Evolutionary conservation across 2,797 vertebrate genomes (phyloP), one percentile per base, ranked within the genome.

Genomic region (Enteromius fasciolatus): DNA sequence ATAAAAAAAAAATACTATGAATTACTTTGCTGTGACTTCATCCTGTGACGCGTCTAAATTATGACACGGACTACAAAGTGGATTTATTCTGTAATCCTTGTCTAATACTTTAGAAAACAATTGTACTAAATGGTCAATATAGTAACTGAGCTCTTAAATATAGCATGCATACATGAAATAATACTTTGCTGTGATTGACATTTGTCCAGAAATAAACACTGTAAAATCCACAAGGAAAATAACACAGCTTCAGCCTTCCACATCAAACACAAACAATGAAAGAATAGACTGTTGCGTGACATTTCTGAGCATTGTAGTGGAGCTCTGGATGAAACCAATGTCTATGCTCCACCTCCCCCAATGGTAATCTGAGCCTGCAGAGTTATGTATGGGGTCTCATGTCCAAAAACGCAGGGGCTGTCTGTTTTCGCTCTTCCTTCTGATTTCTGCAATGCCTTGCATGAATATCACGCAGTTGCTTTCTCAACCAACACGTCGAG

Each of bases 311-410:
- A 83, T 86, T 87, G 73, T 82, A 88, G 75, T 80, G 81, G 81
- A 83, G 50, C 78, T 88, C 48, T 83, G 64, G 75, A 84, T 76
- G 61, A 81, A 82, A 61, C 68, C 88, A 90, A 84, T 75, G 80
- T 82, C 84, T 70, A 31, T 57, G 90, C 91, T 87, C 92, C 93
- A 93, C 94, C 94, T 94, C 90, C 90, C 89, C 79, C 91, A 92
- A 87, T 92, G 84, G 95, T 94, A 95, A 95, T 87, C 90, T 90
- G 95, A 95, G 90, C 90, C 76, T 77, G 82, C 90, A 87, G 68
- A 89, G 72, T 86, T 90, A 89, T 90, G 91, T 90, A 86, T 93
- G 92, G 91, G 94, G 93, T 93, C 90, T 93, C 92, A 90, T 81
- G 83, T 89, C 87, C 90, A 87, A 87, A 90, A 91, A 79, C 8